Base-by-base conservation (phyloP, 2,888 invertebrate genomes). In the Drosophila prostipennis region DNA sequence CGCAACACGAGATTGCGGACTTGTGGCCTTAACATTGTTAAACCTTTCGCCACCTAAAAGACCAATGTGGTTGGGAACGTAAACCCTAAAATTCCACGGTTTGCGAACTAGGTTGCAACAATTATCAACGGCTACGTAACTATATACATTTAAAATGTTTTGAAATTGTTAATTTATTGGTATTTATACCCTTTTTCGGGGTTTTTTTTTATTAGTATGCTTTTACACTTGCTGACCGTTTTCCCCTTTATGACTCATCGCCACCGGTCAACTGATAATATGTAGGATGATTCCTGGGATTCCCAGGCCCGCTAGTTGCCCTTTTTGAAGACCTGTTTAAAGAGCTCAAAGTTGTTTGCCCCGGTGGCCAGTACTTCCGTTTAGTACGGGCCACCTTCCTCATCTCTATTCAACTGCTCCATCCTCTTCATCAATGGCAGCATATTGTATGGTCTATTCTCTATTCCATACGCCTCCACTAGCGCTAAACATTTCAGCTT, bases 401-500 rank as follows among this genome's bases (percentile, higher is more conserved):
- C 39, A 23, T 53, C 29, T 29, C 49, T 26, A 51, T 45, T 63
- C 61, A 63, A n/a, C 48, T 63, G n/a, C 54, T 45, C 54, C 72
- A 72, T 48, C 73, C 42, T 52, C 51, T 37, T 32, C 73, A 71
- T 71, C 73, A 71, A 71, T 71, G 73, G 73, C 39, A 11, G 73
- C 54, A 72, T 73, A 71, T 71, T 71, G 70, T 71, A 63, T 37
- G 68, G 37, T 68, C 45, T 46, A 46, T 65, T 65, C 63, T 16
- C 36, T 51, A 65, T 34, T 0, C 64, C 54, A 68, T 36, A 37
- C 45, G 43, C 64, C 55, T 26, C 8, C 37, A 34, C 68, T 32
- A 69, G 71, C 73, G 67, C 70, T 82, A 85, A 82, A 74, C 86
- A 85, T 65, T 85, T 79, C 78, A 71, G 72, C 82, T 82, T 85